A percentile compares a stretch with the other conserved stretches of the same genome.
phyloP scores from a whole-genome alignment of 2,113 vertebrate species.

The Phyllopteryx taeniolatus region DNA sequence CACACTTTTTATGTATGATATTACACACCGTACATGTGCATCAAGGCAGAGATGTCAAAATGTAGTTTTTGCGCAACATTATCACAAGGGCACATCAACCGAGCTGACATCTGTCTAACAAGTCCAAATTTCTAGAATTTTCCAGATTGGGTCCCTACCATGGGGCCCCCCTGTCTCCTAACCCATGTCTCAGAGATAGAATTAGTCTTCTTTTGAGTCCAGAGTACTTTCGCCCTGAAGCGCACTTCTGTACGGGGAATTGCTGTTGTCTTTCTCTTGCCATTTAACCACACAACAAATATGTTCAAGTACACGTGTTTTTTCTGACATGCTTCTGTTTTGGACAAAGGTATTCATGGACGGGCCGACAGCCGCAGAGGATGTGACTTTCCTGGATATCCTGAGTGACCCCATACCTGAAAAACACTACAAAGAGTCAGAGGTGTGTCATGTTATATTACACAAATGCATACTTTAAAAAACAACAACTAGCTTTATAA shows the following conservation, averaged over 20 bases:
- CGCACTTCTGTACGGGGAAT: background rate
- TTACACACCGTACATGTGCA: background rate
- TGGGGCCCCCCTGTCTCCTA: background rate
- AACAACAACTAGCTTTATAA: background rate
- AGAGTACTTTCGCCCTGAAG: background rate
- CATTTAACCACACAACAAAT: background rate
- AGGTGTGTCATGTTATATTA: slow-evolving; percentile 50
- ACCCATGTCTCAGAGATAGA: background rate
- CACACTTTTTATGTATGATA: background rate
- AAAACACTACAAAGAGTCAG: slow-evolving; percentile 68
- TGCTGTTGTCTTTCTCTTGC: background rate
- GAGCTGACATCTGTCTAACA: background rate
- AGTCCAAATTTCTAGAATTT: background rate
- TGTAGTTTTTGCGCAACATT: background rate
- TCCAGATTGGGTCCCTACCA: background rate
- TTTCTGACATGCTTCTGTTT: slow-evolving; percentile 42
- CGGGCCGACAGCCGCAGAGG: slow-evolving; percentile 60
- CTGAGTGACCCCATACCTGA: slow-evolving; percentile 74
- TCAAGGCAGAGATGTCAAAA: background rate
- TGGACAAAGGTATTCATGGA: slow-evolving; percentile 72
- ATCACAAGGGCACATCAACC: background rate
- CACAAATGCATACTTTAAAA: background rate
- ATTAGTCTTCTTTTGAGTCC: background rate
- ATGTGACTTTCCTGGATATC: slow-evolving; percentile 72
- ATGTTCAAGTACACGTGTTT: slow-evolving; percentile 10